Evolutionary conservation across 2,113 vertebrate species (phyloP).

Genomic region (Sander vitreus): DNA sequence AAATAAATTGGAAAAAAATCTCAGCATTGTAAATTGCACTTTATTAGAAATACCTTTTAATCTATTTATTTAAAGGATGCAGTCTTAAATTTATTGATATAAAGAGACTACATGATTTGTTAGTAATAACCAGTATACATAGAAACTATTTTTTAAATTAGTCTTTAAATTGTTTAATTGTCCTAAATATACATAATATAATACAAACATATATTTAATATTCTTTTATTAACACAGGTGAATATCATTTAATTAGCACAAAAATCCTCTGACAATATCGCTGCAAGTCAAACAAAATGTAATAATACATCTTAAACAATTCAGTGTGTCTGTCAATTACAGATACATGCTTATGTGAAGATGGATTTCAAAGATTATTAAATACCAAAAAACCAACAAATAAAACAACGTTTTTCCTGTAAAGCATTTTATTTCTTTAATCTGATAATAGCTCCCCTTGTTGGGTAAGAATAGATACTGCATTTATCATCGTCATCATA

Average conservation of each 20-base stretch:
- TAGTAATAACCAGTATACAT: neutral
- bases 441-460: conserved; percentile 62
- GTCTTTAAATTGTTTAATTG: neutral
- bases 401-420: neutral
- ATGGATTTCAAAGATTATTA: conserved; percentile 28
- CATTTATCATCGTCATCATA: conserved; percentile 47
- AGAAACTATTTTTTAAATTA: neutral
- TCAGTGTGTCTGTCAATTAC: neutral
- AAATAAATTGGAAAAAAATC: neutral
- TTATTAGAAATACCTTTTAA: neutral
- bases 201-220: neutral
- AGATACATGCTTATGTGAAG: conserved; percentile 13
- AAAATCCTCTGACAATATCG: neutral
- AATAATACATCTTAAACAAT: neutral
- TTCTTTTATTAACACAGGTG: neutral
- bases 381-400: neutral
- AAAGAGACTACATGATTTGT: neutral
- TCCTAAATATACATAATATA: neutral
- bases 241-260: neutral
- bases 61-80: neutral
- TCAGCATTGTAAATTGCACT: neutral
- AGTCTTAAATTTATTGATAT: neutral
- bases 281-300: conserved; percentile 1
- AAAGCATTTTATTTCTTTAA: conserved; percentile 30
- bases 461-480: conserved; percentile 53